Base-by-base conservation (phyloP, 2,888 invertebrate species). In the Dasysyrphus tricinctus region DNA sequence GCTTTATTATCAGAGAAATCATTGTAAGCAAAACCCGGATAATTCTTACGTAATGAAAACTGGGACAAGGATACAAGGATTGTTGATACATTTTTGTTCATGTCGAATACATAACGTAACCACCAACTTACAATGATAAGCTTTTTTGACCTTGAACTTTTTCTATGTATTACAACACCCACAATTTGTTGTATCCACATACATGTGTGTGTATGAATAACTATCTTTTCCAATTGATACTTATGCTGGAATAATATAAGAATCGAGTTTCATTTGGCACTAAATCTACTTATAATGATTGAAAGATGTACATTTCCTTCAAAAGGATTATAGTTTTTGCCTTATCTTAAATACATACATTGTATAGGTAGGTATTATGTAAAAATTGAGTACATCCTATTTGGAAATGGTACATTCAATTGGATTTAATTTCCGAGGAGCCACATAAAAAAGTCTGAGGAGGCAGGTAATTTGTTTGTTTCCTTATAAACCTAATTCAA, bases 141-240 rank as follows among this genome's bases (percentile, higher is more conserved):
- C 85, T 85, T 81, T 74, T 49, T 39, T 24, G 42, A 74, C 85
- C 85, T 85, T 85, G 85, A 85, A 85, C 85, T 85, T 80, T 74
- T 37, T 47, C 69, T 19, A 56, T 47, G 39, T 82, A 54, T 61
- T 67, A 44, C 16, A 49, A 51, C 34, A 51, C 54, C 56, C 14
- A 51, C 49, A 29, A 49, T 16, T 57, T 32, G 5, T 32, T 32
- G 9, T 34, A 24, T 16, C 12, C 16, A 19, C 5, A 9, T 19
- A 3, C 1, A 12, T 59, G 7, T 3, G 7, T 19, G 3, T 7
- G 12, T 32, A 8, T n/a, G 6, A 24, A 24, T 56, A 34, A 9
- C 3, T 49, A 34, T 16, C 4, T 14, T 29, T 39, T 54, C 54
- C 34, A 51, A 69, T 14, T 3, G 34, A 69, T 54, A 49, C 49